phyloP scores from a whole-genome alignment of 2,113 vertebrate species.

The Myiozetetes cayanensis region DNA sequence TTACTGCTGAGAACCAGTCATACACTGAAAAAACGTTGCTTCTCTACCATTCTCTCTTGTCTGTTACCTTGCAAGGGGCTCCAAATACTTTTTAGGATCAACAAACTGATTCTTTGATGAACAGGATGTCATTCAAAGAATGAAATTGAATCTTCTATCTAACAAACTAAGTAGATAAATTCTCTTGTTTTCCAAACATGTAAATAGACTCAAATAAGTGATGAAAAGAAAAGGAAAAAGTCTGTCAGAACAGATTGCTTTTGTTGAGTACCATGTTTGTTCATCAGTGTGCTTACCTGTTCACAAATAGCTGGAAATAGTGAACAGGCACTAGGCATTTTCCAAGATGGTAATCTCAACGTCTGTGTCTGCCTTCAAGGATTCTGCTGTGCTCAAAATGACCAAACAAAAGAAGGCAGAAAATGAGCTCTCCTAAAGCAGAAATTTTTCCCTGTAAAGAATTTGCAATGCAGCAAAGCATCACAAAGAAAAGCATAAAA shows the following conservation, averaged over 20 bases:
- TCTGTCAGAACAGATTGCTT: not conserved
- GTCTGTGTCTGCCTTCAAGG: not conserved
- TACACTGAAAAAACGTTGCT: not conserved
- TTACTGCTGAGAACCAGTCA: not conserved
- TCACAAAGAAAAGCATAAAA: not conserved
- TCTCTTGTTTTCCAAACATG: not conserved
- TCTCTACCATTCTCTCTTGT: not conserved
- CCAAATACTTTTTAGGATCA: not conserved
- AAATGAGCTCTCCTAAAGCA: not conserved
- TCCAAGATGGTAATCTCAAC: not conserved
- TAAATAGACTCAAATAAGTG: not conserved
- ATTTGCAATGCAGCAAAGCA: not conserved
- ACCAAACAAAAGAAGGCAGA: not conserved
- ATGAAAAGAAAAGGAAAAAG: not conserved
- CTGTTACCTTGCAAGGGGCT: not conserved
- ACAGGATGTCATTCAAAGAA: not conserved
- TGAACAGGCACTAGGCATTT: not conserved
- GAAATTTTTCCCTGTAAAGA: not conserved
- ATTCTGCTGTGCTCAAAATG: not conserved
- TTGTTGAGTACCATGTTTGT: not conserved
- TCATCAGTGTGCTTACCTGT: not conserved
- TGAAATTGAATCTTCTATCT: not conserved
- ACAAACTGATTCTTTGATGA: not conserved
- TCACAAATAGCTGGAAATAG: not conserved
- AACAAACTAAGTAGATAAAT: not conserved